phyloP scores from a whole-genome alignment of 2,797 vertebrate genomes.

The Aulostomus chinensis region DNA sequence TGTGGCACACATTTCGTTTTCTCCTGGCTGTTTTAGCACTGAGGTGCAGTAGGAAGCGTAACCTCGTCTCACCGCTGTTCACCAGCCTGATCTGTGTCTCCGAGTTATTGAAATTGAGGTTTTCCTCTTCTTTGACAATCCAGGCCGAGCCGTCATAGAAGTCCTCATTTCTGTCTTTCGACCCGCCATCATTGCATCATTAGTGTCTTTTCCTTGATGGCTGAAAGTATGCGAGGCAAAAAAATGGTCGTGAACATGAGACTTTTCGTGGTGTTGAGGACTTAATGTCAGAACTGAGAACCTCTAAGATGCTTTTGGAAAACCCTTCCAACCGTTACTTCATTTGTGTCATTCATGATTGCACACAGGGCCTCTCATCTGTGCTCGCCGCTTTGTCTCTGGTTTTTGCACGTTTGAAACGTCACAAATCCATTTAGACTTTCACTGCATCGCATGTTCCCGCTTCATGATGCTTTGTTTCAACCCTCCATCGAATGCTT shows the following conservation, averaged over 20 bases:
- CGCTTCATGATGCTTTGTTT: too few species aligned
- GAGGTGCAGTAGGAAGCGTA: neutral
- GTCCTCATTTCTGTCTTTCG: conserved; percentile 4
- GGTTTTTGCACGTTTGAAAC: too few species aligned
- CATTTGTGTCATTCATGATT: too few species aligned
- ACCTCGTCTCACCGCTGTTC: conserved; percentile 1
- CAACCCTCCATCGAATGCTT: too few species aligned
- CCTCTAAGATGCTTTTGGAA: conserved; percentile 27
- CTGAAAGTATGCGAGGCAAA: neutral
- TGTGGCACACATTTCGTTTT: conserved; percentile 22
- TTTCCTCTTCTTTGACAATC: conserved; percentile 5
- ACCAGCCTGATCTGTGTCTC: conserved; percentile 19
- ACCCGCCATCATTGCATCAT: neutral
- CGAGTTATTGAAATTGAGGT: conserved; percentile 11
- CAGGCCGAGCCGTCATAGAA: conserved; percentile 4
- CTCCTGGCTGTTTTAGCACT: too few species aligned
- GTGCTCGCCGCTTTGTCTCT: neutral
- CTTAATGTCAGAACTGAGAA: too few species aligned
- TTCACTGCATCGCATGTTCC: too few species aligned
- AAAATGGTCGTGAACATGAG: neutral
- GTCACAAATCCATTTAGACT: too few species aligned
- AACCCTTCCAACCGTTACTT: conserved; percentile 7
- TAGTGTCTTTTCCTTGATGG: neutral
- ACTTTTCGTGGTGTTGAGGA: conserved; percentile 8
- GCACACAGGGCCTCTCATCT: too few species aligned